phyloP scores from a whole-genome alignment of 2,797 vertebrate species.

The Sebastes itinus region DNA sequence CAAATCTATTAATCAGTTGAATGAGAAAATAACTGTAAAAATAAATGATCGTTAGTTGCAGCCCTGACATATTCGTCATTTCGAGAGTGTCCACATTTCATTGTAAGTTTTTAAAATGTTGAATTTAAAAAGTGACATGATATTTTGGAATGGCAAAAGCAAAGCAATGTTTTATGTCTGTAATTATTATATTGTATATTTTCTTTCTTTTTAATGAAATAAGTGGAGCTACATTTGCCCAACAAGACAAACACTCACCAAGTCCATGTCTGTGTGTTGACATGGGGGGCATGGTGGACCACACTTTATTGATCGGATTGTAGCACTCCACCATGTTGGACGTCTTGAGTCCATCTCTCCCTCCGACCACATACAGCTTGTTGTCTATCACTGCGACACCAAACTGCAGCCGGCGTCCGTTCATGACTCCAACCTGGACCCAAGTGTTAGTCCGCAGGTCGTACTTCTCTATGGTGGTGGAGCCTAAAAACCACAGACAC shows the following conservation, averaged over 20 bases:
- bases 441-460: slow-evolving; percentile 95
- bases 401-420: slow-evolving; percentile 92
- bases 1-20: not conserved
- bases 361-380: slow-evolving; percentile 95
- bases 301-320: slow-evolving; percentile 91
- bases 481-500: slow-evolving; percentile 79
- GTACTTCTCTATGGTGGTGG: slow-evolving; percentile 95
- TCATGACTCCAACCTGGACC: slow-evolving; percentile 94
- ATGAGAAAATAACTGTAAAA: not conserved
- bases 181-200: not conserved
- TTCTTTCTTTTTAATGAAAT: not conserved
- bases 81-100: not conserved
- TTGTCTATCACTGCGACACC: slow-evolving; percentile 97
- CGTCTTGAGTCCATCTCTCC: slow-evolving; percentile 95
- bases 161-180: not conserved
- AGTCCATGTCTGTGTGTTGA: slow-evolving; percentile 97
- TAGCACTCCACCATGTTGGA: slow-evolving; percentile 98
- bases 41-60: not conserved
- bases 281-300: slow-evolving; percentile 99
- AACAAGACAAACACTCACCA: slow-evolving; percentile 77
- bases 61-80: not conserved
- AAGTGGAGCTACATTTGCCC: not conserved
- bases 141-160: not conserved
- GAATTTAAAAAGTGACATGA: not conserved
- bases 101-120: not conserved